Percentiles rank a stretch among this genome's conserved stretches.
phyloP scores from a whole-genome alignment of 2,888 invertebrate species.

The Drosophila infuscata region DNA sequence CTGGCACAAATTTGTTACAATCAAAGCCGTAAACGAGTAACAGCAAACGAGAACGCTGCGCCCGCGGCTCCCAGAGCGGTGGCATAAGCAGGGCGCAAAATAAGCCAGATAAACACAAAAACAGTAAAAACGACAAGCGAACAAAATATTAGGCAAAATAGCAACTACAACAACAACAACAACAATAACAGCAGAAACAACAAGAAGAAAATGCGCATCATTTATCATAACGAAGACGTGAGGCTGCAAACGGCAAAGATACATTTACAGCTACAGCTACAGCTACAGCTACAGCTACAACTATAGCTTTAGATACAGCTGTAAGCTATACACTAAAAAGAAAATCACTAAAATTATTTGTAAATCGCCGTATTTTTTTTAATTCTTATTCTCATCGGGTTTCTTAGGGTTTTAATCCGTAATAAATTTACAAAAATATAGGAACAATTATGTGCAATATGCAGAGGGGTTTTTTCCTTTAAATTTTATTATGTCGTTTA shows the following conservation, averaged over 20 bases:
- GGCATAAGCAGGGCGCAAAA: constrained; percentile 25
- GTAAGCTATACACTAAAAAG: background rate
- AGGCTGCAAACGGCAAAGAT: constrained; percentile 43
- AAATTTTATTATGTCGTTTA: background rate
- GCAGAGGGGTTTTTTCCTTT: background rate
- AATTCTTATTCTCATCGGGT: background rate
- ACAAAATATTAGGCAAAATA: constrained; percentile 60
- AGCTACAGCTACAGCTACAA: constrained; percentile 32
- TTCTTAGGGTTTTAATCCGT: background rate
- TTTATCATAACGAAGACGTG: constrained; percentile 76
- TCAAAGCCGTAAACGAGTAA: constrained; percentile 67
- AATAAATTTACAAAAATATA: background rate
- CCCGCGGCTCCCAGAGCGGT: constrained; percentile 43
- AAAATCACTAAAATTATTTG: background rate
- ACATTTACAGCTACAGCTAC: constrained; percentile 45
- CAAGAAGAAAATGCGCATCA: constrained; percentile 59
- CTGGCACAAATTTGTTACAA: constrained; percentile 76
- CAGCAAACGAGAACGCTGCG: constrained; percentile 59
- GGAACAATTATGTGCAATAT: background rate
- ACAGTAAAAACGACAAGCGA: constrained; percentile 13
- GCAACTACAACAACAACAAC: constrained; percentile 9
- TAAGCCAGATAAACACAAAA: constrained; percentile 22
- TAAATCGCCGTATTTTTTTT: background rate
- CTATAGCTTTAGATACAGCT: constrained; percentile 22
- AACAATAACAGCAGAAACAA: background rate